A percentile compares a stretch with the other conserved stretches of the same genome.
phyloP scores from a whole-genome alignment of 2,797 vertebrate genomes.

The Xenentodon cancila region DNA sequence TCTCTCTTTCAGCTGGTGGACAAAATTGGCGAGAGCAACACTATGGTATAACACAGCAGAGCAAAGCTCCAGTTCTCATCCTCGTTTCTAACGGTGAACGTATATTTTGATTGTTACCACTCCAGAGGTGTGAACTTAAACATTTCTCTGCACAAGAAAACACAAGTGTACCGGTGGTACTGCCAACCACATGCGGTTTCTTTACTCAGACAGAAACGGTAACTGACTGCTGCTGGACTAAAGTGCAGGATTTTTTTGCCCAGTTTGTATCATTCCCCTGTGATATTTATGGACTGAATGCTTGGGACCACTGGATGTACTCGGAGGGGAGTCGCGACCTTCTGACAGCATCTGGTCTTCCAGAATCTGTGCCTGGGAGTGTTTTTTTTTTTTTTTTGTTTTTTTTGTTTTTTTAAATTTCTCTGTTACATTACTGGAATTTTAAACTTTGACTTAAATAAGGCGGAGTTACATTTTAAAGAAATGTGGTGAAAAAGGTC shows the following conservation, averaged over 20 bases:
- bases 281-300: slow-evolving; percentile 54
- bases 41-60: slow-evolving; percentile 90
- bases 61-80: slow-evolving; percentile 82
- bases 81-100: slow-evolving; percentile 63
- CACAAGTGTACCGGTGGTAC: slow-evolving; percentile 24
- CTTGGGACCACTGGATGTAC: slow-evolving; percentile 53
- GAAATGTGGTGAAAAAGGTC: slow-evolving; percentile 15
- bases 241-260: slow-evolving; percentile 36
- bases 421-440: slow-evolving; percentile 23
- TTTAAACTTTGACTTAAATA: slow-evolving; percentile 43
- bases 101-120: slow-evolving; percentile 6
- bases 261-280: slow-evolving; percentile 38
- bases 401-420: no score
- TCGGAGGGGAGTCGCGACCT: slow-evolving; percentile 26
- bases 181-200: slow-evolving; percentile 26
- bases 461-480: slow-evolving; percentile 36
- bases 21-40: slow-evolving; percentile 97
- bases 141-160: slow-evolving; percentile 10
- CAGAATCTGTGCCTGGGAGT: slow-evolving; percentile 53
- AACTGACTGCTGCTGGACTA: slow-evolving; percentile 41
- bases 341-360: slow-evolving; percentile 31
- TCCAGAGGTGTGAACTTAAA: no score
- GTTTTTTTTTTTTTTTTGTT: slow-evolving; percentile 7
- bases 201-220: slow-evolving; percentile 17
- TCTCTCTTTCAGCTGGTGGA: slow-evolving; percentile 83